Evolutionary conservation across 2,113 vertebrate genomes (phyloP).

Genomic region (Gallinago paraguaiae): DNA sequence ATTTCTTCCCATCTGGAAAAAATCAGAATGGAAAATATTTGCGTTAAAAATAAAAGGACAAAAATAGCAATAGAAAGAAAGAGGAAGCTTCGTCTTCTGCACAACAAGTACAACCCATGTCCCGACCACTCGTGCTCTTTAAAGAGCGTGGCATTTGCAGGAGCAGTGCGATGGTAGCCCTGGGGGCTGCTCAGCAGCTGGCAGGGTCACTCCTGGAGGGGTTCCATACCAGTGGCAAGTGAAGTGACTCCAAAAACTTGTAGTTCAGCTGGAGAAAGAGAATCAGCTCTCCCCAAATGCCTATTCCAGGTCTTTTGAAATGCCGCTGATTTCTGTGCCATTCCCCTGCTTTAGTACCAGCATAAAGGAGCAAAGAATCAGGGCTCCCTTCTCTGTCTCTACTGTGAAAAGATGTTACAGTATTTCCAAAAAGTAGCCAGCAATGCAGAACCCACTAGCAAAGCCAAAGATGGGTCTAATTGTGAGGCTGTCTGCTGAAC

Average conservation of each 20-base stretch:
- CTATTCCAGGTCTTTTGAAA: not conserved
- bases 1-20: constrained; percentile 65
- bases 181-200: not conserved
- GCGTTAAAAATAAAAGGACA: constrained; percentile 29
- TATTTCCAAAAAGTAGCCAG: not conserved
- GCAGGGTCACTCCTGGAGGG: not conserved
- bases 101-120: not conserved
- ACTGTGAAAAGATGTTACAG: not conserved
- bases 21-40: constrained; percentile 60
- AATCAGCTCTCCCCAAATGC: not conserved
- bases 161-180: not conserved
- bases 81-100: not conserved
- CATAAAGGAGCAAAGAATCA: not conserved
- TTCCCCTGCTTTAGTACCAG: not conserved
- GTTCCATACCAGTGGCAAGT: not conserved
- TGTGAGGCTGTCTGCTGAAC: not conserved
- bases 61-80: constrained; percentile 59
- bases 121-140: not conserved
- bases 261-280: not conserved
- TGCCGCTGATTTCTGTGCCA: not conserved
- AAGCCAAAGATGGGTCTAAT: not conserved
- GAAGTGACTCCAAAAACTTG: not conserved
- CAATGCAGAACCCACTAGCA: not conserved
- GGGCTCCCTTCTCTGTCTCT: not conserved
- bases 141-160: not conserved